phyloP scores from a whole-genome alignment of 2,888 invertebrate genomes.

The Choristoneura rosaceana region DNA sequence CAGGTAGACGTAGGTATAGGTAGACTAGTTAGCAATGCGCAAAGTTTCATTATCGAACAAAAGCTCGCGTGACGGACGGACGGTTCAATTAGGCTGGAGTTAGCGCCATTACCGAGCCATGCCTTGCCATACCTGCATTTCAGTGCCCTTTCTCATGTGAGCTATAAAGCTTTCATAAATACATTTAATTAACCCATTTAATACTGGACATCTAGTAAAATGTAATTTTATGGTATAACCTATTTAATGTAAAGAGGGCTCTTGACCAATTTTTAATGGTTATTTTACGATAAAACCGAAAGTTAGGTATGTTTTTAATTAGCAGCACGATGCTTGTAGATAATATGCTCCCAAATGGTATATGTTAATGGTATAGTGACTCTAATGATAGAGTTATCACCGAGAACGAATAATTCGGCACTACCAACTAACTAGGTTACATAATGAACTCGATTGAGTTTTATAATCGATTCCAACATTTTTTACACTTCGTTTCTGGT shows the following conservation, averaged over 20 bases:
- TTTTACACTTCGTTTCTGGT: constrained; percentile 25
- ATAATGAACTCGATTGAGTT: background rate
- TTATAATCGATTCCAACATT: constrained; percentile 16
- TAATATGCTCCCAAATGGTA: constrained; percentile 11
- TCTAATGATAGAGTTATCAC: constrained; percentile 25
- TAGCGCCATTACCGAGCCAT: constrained; percentile 44
- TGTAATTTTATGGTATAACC: constrained; percentile 5
- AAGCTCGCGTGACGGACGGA: constrained; percentile 46
- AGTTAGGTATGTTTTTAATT: background rate
- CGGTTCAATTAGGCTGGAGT: constrained; percentile 44
- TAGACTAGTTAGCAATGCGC: constrained; percentile 34
- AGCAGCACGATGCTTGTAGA: constrained; percentile 2
- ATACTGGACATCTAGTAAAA: background rate
- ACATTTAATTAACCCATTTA: constrained; percentile 34
- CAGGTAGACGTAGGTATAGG: background rate
- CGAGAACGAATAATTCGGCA: constrained; percentile 13
- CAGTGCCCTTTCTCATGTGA: constrained; percentile 44
- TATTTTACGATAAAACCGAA: constrained; percentile 9
- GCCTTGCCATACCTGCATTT: constrained; percentile 40
- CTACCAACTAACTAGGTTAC: constrained; percentile 10
- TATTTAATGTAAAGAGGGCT: background rate
- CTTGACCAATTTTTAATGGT: constrained; percentile 4
- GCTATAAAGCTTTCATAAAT: constrained; percentile 44
- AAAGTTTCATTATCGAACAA: constrained; percentile 40
- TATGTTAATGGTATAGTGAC: background rate